Percentiles rank a stretch among this genome's conserved stretches.
Conservation (phyloP, 2,888 invertebrate species). For the Hesperia comma region DNA sequence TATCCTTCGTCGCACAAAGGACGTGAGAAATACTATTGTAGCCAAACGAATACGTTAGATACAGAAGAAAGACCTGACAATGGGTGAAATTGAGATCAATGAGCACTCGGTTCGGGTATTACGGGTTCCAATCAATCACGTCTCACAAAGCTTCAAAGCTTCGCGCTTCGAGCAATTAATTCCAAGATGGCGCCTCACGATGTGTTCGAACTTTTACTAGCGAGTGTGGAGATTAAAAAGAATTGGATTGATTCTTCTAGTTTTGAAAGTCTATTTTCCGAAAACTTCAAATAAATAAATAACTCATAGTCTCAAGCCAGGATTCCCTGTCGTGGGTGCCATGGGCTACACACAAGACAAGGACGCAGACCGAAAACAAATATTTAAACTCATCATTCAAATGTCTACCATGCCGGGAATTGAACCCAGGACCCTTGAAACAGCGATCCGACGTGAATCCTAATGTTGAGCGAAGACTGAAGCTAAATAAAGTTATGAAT, state of each 20-base stretch:
- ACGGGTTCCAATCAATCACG: constrained; percentile 13
- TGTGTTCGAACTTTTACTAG: background rate
- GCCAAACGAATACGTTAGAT: background rate
- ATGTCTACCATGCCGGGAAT: too few relatives aligned
- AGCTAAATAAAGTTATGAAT: too few relatives aligned
- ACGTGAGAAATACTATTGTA: background rate
- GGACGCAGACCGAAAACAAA: too few relatives aligned
- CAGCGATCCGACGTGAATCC: too few relatives aligned
- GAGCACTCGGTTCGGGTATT: background rate
- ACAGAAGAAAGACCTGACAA: background rate
- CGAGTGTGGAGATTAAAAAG: background rate
- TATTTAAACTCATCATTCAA: too few relatives aligned
- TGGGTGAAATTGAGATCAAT: constrained; percentile 6
- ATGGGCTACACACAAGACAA: too few relatives aligned
- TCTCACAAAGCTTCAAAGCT: background rate
- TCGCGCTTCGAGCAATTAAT: background rate
- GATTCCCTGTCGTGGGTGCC: too few relatives aligned
- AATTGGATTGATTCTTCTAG: background rate
- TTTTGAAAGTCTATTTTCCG: too few relatives aligned
- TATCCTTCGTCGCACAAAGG: background rate
- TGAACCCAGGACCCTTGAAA: too few relatives aligned
- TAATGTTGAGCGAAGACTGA: too few relatives aligned
- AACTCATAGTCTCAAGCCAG: too few relatives aligned
- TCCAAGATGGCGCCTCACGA: constrained; percentile 14
- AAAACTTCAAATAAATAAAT: too few relatives aligned